A percentile compares a stretch with the other conserved stretches of the same genome.
phyloP scores from a whole-genome alignment of 2,888 invertebrate genomes.

The Tachystola acroxantha region DNA sequence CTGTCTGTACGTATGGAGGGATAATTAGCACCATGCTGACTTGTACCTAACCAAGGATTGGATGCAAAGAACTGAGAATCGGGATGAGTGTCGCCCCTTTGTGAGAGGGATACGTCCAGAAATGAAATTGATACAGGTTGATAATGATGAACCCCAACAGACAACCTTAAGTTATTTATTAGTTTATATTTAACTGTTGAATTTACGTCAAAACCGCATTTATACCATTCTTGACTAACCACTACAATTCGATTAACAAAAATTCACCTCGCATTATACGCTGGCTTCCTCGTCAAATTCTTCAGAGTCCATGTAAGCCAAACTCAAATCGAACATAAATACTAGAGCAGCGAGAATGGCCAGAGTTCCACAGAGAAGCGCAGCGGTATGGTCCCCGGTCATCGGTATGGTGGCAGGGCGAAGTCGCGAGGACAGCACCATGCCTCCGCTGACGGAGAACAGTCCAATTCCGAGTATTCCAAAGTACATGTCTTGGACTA shows the following conservation, averaged over 20 bases:
- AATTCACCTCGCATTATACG: conserved; percentile 37
- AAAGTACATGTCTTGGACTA: conserved; percentile 69
- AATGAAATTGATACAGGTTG: too few relatives aligned
- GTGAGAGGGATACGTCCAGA: too few relatives aligned
- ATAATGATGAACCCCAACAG: too few relatives aligned
- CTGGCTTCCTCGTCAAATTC: conserved; percentile 63
- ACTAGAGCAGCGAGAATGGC: conserved; percentile 47
- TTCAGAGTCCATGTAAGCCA: conserved; percentile 67
- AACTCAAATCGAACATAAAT: conserved; percentile 58
- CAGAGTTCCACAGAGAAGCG: conserved; percentile 41
- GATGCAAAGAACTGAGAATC: too few relatives aligned
- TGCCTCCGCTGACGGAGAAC: conserved; percentile 51
- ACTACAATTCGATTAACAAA: not conserved
- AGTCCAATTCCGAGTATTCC: conserved; percentile 53
- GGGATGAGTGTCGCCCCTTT: too few relatives aligned
- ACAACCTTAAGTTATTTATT: too few relatives aligned
- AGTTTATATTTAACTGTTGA: too few relatives aligned
- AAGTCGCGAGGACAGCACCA: conserved; percentile 43
- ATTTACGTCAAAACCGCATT: conserved; percentile 28
- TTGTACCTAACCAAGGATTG: too few relatives aligned
- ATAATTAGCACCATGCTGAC: too few relatives aligned
- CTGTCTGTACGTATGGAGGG: too few relatives aligned
- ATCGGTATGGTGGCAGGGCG: conserved; percentile 35
- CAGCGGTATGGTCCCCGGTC: conserved; percentile 48
- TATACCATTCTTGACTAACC: conserved; percentile 12